Conservation (phyloP, 2,113 vertebrate species). For the Myocastor coypus region DNA sequence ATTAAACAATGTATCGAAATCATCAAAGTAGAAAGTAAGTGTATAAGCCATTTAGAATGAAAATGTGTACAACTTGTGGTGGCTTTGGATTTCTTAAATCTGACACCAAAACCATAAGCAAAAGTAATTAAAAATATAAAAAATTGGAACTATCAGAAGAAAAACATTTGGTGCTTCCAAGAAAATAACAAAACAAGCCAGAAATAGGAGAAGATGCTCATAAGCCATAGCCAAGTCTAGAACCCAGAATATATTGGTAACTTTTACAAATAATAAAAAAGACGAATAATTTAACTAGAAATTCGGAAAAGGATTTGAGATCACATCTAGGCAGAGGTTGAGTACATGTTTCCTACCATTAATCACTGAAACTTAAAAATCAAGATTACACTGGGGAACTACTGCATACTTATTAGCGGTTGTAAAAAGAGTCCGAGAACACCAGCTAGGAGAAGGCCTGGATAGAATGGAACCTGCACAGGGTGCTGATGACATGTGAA, state of each 20-base stretch:
- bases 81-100: background rate
- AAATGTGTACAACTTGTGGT: background rate
- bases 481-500: background rate
- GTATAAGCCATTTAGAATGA: background rate
- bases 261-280: background rate
- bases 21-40: background rate
- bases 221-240: too few relatives aligned
- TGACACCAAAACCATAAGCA: background rate
- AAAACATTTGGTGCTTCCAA: background rate
- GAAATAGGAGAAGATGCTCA: background rate
- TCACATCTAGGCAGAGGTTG: too few relatives aligned
- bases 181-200: background rate
- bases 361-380: background rate
- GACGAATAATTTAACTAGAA: background rate
- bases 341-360: background rate
- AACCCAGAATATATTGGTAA: background rate
- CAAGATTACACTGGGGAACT: background rate
- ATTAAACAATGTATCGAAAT: background rate
- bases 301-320: background rate
- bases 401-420: background rate
- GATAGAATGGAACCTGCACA: background rate
- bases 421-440: background rate
- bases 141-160: background rate
- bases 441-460: background rate
- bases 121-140: background rate